Conservation (phyloP, 2,797 vertebrate genomes). For the Acanthis flammea region DNA sequence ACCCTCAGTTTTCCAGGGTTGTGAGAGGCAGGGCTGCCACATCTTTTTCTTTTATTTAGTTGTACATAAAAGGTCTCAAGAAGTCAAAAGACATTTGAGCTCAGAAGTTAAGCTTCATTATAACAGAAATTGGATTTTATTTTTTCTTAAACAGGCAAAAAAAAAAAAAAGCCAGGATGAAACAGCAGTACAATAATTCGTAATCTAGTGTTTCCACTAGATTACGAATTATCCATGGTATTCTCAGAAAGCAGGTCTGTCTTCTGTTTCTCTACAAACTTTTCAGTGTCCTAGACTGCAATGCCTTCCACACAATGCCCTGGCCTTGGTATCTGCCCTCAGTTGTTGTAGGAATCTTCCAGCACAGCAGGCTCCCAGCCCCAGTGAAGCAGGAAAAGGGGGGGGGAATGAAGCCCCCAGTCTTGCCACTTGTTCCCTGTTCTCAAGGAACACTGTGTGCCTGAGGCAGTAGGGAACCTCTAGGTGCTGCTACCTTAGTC, state of each 20-base stretch:
- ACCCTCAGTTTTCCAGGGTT: neutral
- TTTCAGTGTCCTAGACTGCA: neutral
- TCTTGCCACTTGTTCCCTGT: neutral
- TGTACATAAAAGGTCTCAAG: neutral
- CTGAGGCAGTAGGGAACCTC: neutral
- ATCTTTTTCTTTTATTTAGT: neutral
- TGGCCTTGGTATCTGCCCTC: neutral
- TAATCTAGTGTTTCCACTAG: neutral
- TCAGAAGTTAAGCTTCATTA: neutral
- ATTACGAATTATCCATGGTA: rapidly evolving
- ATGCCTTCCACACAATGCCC: neutral
- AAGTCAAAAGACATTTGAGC: neutral
- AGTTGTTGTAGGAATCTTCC: neutral
- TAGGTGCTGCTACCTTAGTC: neutral
- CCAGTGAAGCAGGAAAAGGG: neutral
- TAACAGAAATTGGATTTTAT: neutral
- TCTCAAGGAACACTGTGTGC: neutral
- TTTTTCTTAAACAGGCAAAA: neutral
- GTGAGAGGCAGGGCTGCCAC: rapidly evolving
- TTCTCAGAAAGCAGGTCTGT: neutral
- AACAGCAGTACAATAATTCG: neutral
- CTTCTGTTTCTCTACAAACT: neutral
- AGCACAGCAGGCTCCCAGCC: neutral
- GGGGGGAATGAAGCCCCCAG: neutral
- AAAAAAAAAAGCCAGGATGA: neutral